These are phyloP conservation scores for Aphelenchoides avenae DNA, from an alignment of 1,140 invertebrate species.

Conservation along the genomic window DNA sequence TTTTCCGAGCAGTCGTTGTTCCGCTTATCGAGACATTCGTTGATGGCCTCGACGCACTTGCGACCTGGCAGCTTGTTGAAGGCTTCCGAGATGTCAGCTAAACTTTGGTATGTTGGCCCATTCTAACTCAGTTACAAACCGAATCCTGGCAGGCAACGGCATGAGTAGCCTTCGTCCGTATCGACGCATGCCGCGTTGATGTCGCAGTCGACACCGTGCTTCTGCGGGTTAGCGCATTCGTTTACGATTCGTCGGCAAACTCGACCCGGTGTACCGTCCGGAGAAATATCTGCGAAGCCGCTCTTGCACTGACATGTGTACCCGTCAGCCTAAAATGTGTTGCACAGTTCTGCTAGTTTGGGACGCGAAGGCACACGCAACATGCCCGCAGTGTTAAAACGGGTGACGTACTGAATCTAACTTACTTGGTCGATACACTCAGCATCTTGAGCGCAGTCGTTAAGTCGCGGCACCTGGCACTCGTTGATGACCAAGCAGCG, in stretches of 20 bases:
- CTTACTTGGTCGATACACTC: slow-evolving; percentile 53
- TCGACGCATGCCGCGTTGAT: slow-evolving; percentile 56
- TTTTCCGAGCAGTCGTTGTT: slow-evolving; percentile 83
- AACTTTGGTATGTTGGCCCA: too few relatives aligned
- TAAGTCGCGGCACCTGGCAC: slow-evolving; percentile 44
- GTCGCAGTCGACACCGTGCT: slow-evolving; percentile 53
- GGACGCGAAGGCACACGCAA: too few relatives aligned
- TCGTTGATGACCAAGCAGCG: slow-evolving; percentile 58
- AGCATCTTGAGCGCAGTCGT: slow-evolving; percentile 51
- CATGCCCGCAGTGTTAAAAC: background rate
- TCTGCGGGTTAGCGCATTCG: slow-evolving; percentile 45
- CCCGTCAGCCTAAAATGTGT: slow-evolving; percentile 43
- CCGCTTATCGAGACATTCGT: slow-evolving; percentile 78
- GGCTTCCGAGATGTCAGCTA: slow-evolving; percentile 58
- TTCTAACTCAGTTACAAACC: too few relatives aligned
- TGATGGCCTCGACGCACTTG: slow-evolving; percentile 68
- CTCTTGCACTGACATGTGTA: slow-evolving; percentile 53
- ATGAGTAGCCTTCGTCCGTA: slow-evolving; percentile 52
- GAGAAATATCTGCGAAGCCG: slow-evolving; percentile 55
- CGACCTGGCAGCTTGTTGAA: slow-evolving; percentile 54
- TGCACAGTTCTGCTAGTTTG: too few relatives aligned
- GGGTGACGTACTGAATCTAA: too few relatives aligned
- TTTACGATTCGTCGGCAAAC: slow-evolving; percentile 51
- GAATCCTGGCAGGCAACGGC: slow-evolving; percentile 57
- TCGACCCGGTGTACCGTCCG: slow-evolving; percentile 38